These are phyloP conservation scores for Rhingia campestris DNA, from an alignment of 2,888 invertebrate species.

Conservation along the genomic window DNA sequence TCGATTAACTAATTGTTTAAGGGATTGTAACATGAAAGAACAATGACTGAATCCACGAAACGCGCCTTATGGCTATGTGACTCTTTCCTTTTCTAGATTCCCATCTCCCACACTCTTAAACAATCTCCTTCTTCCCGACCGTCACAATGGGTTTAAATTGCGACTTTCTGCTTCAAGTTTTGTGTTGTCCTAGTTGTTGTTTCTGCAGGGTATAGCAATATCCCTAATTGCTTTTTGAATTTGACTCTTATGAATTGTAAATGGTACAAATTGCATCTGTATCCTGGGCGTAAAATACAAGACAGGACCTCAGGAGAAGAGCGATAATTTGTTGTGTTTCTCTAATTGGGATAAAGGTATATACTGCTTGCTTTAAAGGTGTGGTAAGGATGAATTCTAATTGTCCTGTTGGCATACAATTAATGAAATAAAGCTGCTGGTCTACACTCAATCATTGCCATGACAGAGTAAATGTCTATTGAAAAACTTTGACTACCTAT, in stretches of 20 bases:
- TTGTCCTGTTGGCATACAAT: slow-evolving; percentile 1
- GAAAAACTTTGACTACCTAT: neutral
- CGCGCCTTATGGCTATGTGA: slow-evolving; percentile 14
- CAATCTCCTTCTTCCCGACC: neutral
- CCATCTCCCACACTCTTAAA: neutral
- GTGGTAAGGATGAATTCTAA: slow-evolving; percentile 15
- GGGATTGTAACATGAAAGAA: slow-evolving; percentile 48
- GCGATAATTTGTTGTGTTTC: slow-evolving; percentile 24
- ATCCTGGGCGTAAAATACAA: neutral
- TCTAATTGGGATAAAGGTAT: slow-evolving; percentile 36
- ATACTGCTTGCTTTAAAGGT: slow-evolving; percentile 6
- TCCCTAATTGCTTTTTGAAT: slow-evolving; percentile 49
- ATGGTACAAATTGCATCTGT: slow-evolving; percentile 25
- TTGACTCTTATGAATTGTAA: slow-evolving; percentile 26
- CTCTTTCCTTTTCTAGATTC: neutral
- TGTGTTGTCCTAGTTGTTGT: neutral
- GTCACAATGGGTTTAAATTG: slow-evolving; percentile 6
- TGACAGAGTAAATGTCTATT: slow-evolving; percentile 11
- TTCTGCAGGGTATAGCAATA: neutral
- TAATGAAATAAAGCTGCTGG: neutral
- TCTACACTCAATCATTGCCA: slow-evolving; percentile 2
- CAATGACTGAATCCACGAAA: slow-evolving; percentile 41
- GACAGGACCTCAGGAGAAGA: neutral
- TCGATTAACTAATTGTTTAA: slow-evolving; percentile 66
- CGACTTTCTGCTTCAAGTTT: slow-evolving; percentile 20